A percentile compares a stretch with the other conserved stretches of the same genome.
Conservation (phyloP, 2,113 vertebrate species). For the Sinocyclocheilus grahami region DNA sequence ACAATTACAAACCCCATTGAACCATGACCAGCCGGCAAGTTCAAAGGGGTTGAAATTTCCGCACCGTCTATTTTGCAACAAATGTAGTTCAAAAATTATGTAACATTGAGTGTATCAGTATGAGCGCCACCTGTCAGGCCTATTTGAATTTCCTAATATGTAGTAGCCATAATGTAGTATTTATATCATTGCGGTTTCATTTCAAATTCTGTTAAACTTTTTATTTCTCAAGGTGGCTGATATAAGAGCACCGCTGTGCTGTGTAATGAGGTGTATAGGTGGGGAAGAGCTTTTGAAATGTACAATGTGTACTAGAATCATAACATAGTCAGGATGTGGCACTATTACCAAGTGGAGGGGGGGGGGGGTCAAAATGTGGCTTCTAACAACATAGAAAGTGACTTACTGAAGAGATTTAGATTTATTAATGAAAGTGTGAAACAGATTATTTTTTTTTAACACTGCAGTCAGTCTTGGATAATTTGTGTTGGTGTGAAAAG, state of each 20-base stretch:
- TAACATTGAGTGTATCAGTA: conserved; percentile 31
- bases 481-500: neutral
- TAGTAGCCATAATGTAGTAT: neutral
- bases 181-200: neutral
- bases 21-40: conserved; percentile 49
- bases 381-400: neutral
- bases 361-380: neutral
- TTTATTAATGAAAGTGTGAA: neutral
- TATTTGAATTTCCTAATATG: conserved; percentile 18
- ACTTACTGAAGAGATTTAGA: neutral
- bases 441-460: neutral
- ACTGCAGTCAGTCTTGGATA: neutral
- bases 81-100: neutral
- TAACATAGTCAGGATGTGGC: neutral
- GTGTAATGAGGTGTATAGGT: neutral
- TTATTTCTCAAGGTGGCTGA: neutral
- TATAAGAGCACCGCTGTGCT: neutral
- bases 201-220: neutral
- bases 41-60: conserved; percentile 44
- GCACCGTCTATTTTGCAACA: conserved; percentile 19
- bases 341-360: neutral
- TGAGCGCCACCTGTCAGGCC: conserved; percentile 25
- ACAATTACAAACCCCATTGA: conserved; percentile 43
- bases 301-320: neutral
- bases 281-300: neutral